Percentiles rank a stretch among this genome's conserved stretches.
phyloP scores from a whole-genome alignment of 2,797 vertebrate species.

The Paramormyrops hopkinsi region DNA sequence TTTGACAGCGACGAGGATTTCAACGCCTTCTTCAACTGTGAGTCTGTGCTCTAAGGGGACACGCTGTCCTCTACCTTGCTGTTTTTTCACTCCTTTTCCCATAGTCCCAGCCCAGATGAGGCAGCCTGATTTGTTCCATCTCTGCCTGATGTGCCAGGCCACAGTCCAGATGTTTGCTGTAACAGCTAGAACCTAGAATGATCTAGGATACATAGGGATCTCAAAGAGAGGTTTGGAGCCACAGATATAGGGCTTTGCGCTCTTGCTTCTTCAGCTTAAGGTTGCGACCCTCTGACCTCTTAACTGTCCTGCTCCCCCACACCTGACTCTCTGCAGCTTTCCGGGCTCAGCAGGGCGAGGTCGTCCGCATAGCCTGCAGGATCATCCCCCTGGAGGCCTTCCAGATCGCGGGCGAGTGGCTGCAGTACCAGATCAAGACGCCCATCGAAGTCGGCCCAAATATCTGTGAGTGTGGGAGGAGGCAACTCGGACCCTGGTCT shows the following conservation, averaged over 20 bases:
- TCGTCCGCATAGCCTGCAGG: slow-evolving; percentile 77
- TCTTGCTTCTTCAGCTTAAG: neutral
- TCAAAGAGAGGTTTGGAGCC: neutral
- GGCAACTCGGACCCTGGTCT: neutral
- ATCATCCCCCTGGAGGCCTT: slow-evolving; percentile 82
- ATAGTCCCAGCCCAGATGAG: neutral
- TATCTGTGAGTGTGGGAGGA: slow-evolving; percentile 62
- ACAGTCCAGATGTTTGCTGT: neutral
- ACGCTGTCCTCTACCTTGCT: neutral
- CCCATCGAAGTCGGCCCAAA: slow-evolving; percentile 67
- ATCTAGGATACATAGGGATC: neutral
- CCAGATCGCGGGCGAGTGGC: slow-evolving; percentile 81
- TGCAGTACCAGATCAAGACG: slow-evolving; percentile 73
- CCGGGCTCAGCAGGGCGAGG: slow-evolving; percentile 80
- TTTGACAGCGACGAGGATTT: slow-evolving; percentile 96
- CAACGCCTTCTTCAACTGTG: slow-evolving; percentile 85
- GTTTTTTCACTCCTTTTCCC: neutral
- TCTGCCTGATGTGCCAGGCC: neutral
- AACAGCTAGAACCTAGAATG: neutral
- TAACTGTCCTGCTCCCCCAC: neutral
- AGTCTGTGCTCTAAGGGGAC: slow-evolving; percentile 41
- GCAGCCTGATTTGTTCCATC: neutral
- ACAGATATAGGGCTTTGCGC: neutral
- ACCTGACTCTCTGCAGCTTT: slow-evolving; percentile 64
- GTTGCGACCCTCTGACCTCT: neutral